These are phyloP conservation scores for Cheilosia pagana DNA, from an alignment of 2,888 invertebrate species.

Conservation along the genomic window DNA sequence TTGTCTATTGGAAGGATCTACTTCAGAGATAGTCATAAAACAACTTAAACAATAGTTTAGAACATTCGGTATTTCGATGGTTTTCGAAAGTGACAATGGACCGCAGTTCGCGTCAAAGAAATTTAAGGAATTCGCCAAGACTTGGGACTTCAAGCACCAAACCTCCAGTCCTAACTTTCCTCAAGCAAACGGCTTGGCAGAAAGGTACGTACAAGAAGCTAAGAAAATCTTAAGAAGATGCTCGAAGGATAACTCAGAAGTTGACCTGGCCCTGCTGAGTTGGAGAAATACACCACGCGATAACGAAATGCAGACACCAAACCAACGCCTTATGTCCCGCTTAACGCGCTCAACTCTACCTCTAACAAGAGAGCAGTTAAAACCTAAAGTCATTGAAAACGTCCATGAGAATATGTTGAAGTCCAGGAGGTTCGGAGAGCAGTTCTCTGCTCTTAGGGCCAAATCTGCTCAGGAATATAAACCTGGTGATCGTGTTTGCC, in stretches of 20 bases:
- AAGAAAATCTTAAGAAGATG: slow-evolving; percentile 20
- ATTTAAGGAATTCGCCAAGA: neutral
- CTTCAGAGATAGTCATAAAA: slow-evolving; percentile 7
- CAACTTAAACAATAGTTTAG: slow-evolving; percentile 11
- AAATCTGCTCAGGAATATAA: neutral
- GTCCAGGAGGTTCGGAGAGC: neutral
- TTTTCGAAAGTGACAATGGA: slow-evolving; percentile 23
- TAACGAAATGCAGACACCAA: neutral
- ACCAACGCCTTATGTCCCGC: neutral
- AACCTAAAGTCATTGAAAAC: slow-evolving; percentile 11
- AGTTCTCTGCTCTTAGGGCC: neutral
- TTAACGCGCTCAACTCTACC: slow-evolving; percentile 1
- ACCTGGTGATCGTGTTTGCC: no score
- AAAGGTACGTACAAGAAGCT: slow-evolving; percentile 24
- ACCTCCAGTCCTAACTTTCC: slow-evolving; percentile 5
- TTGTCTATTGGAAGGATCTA: slow-evolving; percentile 7
- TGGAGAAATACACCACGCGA: slow-evolving; percentile 4
- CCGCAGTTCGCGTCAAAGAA: neutral
- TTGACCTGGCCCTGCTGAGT: slow-evolving; percentile 17
- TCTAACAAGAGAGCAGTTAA: neutral
- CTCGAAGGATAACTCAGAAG: slow-evolving; percentile 4
- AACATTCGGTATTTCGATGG: slow-evolving; percentile 15
- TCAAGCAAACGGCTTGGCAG: slow-evolving; percentile 9
- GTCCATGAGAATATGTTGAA: slow-evolving; percentile 11
- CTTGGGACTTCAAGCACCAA: slow-evolving; percentile 8